Conservation (phyloP, 2,797 vertebrate genomes). For the Falco naumanni region DNA sequence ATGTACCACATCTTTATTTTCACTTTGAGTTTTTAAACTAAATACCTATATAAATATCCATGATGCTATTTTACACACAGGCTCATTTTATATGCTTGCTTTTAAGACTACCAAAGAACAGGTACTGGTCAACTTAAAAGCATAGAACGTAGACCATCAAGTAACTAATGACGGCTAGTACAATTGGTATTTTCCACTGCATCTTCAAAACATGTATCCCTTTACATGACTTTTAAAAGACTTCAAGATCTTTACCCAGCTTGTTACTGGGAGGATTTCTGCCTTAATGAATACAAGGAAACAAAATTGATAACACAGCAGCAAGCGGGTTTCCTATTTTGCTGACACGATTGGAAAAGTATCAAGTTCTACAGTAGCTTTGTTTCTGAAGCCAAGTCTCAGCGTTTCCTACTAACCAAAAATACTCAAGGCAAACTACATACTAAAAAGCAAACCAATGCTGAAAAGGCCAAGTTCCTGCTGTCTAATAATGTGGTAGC, state of each 20-base stretch:
- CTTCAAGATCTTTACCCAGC: slow-evolving; percentile 1
- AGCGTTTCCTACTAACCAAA: slow-evolving; percentile 11
- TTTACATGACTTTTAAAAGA: neutral
- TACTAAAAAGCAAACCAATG: neutral
- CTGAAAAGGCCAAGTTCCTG: slow-evolving; percentile 3
- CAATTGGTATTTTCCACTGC: neutral
- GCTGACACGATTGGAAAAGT: slow-evolving; percentile 22
- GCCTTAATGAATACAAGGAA: slow-evolving; percentile 27
- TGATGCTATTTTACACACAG: neutral
- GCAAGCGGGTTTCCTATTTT: slow-evolving; percentile 47
- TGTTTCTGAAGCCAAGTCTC: slow-evolving; percentile 40
- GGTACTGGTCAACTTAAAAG: neutral
- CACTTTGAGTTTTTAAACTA: neutral
- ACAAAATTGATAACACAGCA: slow-evolving; percentile 47
- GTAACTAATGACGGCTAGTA: neutral
- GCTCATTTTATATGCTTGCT: neutral
- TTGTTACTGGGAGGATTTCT: slow-evolving; percentile 26
- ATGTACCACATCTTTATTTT: neutral
- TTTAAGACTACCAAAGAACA: neutral
- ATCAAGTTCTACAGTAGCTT: slow-evolving; percentile 30
- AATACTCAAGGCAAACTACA: slow-evolving; percentile 10
- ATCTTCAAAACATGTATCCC: neutral
- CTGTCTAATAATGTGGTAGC: slow-evolving; percentile 46
- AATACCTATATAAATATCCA: neutral
- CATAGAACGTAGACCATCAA: neutral